Conservation (phyloP, 2,888 invertebrate genomes). For the Megastigmus dorsalis region DNA sequence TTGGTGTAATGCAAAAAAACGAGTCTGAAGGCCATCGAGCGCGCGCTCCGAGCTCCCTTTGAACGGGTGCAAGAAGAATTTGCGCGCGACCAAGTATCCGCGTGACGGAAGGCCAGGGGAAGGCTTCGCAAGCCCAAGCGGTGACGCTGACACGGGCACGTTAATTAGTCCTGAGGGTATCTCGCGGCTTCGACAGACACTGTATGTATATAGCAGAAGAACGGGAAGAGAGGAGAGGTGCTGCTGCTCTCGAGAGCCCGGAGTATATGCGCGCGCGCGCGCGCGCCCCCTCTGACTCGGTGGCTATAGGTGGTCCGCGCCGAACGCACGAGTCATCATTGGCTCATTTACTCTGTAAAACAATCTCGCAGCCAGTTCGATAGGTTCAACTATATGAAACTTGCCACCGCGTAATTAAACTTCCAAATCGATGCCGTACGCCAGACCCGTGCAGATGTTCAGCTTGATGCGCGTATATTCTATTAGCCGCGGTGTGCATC, state of each 20-base stretch:
- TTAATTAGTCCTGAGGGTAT: constrained; percentile 11
- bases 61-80: neutral
- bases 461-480: too few relatives aligned
- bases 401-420: constrained; percentile 71
- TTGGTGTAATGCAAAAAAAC: too few relatives aligned
- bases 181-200: neutral
- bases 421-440: constrained; percentile 47
- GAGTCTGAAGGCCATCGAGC: too few relatives aligned
- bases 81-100: neutral
- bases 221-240: neutral
- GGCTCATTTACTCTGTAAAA: constrained; percentile 73
- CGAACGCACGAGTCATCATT: constrained; percentile 72
- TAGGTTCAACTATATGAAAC: constrained; percentile 70
- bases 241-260: too few relatives aligned
- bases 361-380: constrained; percentile 69
- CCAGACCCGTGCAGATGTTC: too few relatives aligned
- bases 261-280: neutral
- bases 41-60: too few relatives aligned
- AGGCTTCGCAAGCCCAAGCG: neutral
- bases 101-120: neutral
- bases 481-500: too few relatives aligned
- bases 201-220: too few relatives aligned
- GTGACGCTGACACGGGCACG: neutral
- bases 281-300: too few relatives aligned
- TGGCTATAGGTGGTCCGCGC: constrained; percentile 68